Base-by-base conservation (phyloP, 2,888 invertebrate species). In the Petrolisthes manimaculis region DNA sequence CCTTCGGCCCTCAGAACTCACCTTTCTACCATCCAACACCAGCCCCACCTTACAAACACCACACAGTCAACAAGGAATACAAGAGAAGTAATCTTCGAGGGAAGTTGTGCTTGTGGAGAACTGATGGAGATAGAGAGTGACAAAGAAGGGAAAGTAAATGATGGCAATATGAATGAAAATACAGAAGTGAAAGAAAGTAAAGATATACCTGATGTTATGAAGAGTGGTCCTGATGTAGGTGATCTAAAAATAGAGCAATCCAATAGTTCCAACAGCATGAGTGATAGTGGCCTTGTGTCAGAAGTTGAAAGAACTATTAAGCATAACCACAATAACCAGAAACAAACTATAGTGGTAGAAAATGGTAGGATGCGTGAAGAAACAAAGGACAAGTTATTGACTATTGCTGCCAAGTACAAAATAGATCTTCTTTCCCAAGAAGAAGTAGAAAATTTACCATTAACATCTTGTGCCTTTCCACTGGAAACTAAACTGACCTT, bases 1-100 rank as follows among this genome's bases (percentile, higher is more conserved):
- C 93, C 93, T 92, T 92, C 92, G 74, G 92, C 93, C 9, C 88
- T 94, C 9, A 92, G 92, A 87, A 91, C 89, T 51, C 91, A 92
- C 53, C 90, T 92, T 5, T 79, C 55, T 55, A 81, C 61, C 21
- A 2, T 37, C 37, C n/a, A 14, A 71, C 71, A 71, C 71, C 71
- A 71, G 18, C 71, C 18, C 71, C 14, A n/a, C 6, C 21, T n/a
- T 6, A 12, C 71, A 61, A 61, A 14, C 61, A 61, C 18, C 9
- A 61, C 61, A 61, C 61, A 61, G 18, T 18, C 1, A 3, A 61
- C 18, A 61, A 61, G 61, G 61, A 0, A 37, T 61, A 61, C 61
- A 61, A 61, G 61, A 61, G 61, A 18, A 61, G n/a, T n/a, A n/a
- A n/a, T n/a, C 71, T 1, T 12, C 6, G 21, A n/a, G 21, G 71